Conservation (phyloP, 2,797 vertebrate species). For the Caiman crocodilus region DNA sequence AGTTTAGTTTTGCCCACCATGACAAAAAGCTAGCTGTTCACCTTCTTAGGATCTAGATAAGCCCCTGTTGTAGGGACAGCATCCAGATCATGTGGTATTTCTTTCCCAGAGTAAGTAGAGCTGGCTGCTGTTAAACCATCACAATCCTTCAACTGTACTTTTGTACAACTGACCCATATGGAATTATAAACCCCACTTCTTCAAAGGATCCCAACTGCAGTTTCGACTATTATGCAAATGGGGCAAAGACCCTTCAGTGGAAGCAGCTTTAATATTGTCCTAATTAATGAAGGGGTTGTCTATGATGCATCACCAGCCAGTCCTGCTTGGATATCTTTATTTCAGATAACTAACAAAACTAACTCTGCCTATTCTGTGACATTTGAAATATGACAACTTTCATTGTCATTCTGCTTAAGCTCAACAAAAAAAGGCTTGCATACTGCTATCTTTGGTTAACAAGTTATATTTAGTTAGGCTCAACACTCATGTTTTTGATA, state of each 20-base stretch:
- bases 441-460: constrained; percentile 25
- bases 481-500: constrained; percentile 68
- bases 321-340: rapidly evolving
- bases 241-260: rapidly evolving
- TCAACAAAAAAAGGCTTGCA: constrained; percentile 10
- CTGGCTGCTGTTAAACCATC: neutral
- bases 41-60: rapidly evolving
- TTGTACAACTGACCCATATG: rapidly evolving
- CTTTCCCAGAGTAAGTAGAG: rapidly evolving
- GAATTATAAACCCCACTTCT: rapidly evolving
- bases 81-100: rapidly evolving
- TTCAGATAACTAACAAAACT: neutral
- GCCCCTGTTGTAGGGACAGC: neutral
- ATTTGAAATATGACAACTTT: neutral
- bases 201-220: rapidly evolving
- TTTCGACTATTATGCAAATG: rapidly evolving
- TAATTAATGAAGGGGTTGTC: neutral
- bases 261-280: rapidly evolving
- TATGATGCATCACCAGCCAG: neutral
- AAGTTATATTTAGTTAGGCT: constrained; percentile 65
- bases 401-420: neutral
- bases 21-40: rapidly evolving
- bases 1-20: neutral
- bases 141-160: neutral
- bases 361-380: neutral